These are phyloP conservation scores for Carettochelys insculpta DNA, from an alignment of 2,113 vertebrate genomes.

Conservation along the genomic window DNA sequence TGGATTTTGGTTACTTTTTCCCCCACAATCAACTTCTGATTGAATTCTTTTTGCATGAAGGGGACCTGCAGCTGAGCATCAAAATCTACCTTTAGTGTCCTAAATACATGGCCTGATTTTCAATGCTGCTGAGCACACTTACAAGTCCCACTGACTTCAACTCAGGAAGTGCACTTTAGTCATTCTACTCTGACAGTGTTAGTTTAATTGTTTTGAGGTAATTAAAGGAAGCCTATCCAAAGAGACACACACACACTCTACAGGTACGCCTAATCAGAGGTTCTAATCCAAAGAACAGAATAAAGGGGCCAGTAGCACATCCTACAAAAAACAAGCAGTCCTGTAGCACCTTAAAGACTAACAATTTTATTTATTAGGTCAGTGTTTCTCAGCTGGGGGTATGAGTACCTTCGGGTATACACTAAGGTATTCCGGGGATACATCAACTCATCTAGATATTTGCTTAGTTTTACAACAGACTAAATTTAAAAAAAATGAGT, in stretches of 20 bases:
- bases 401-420: no score
- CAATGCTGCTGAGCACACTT: background rate
- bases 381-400: no score
- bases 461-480: no score
- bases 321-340: no score
- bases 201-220: background rate
- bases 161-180: background rate
- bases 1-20: background rate
- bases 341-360: no score
- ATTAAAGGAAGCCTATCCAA: background rate
- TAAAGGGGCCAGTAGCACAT: background rate
- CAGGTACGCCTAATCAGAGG: background rate
- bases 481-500: no score
- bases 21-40: conserved; percentile 10
- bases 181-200: background rate
- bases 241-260: background rate
- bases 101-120: background rate
- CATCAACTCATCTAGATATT: no score
- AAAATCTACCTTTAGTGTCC: background rate
- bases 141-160: background rate
- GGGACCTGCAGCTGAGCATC: background rate
- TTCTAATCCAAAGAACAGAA: background rate
- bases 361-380: no score
- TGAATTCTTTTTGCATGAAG: background rate
- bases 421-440: no score